phyloP scores from a whole-genome alignment of 2,113 vertebrate species.

The Cryptotis parvus region DNA sequence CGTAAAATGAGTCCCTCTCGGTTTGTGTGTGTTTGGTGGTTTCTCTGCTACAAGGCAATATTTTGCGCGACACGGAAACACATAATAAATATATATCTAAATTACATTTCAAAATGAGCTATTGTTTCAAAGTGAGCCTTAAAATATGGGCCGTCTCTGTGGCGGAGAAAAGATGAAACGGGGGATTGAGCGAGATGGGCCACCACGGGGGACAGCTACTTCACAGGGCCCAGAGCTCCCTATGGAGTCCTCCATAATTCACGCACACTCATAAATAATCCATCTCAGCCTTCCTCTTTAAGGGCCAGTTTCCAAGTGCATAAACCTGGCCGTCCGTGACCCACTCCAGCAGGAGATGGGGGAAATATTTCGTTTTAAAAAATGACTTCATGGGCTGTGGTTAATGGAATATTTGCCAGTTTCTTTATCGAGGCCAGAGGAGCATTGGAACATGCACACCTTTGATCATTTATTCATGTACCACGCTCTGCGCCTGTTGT shows the following conservation, averaged over 20 bases:
- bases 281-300: conserved; percentile 51
- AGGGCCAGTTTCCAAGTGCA: conserved; percentile 42
- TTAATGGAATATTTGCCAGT: conserved; percentile 71
- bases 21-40: neutral
- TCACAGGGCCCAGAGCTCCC: conserved; percentile 47
- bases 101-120: conserved; percentile 68
- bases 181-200: conserved; percentile 33
- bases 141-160: conserved; percentile 54
- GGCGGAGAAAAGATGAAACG: conserved; percentile 62
- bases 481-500: conserved; percentile 45
- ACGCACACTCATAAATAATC: conserved; percentile 45
- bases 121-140: conserved; percentile 67
- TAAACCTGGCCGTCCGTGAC: conserved; percentile 43
- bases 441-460: conserved; percentile 64
- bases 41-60: conserved; percentile 21
- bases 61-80: conserved; percentile 45
- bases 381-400: conserved; percentile 54
- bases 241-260: conserved; percentile 62
- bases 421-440: conserved; percentile 61
- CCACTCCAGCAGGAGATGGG: conserved; percentile 35
- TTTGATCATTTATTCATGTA: conserved; percentile 76
- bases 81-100: conserved; percentile 48
- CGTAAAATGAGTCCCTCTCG: neutral
- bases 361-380: conserved; percentile 68
- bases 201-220: conserved; percentile 59